phyloP scores from a whole-genome alignment of 2,113 vertebrate genomes.

The Meles meles region DNA sequence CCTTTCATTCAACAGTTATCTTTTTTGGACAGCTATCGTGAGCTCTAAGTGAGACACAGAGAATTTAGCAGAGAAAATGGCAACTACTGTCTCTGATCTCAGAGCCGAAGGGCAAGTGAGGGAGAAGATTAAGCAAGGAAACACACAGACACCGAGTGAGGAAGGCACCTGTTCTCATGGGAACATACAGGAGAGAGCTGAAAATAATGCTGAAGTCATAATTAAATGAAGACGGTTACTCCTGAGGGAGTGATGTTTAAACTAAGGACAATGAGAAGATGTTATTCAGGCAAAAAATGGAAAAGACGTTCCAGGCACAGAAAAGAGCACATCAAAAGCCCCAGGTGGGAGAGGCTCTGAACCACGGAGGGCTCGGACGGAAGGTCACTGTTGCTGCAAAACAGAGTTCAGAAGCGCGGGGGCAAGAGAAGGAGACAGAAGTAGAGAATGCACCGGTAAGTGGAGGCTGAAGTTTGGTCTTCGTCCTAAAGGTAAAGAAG shows the following conservation, averaged over 20 bases:
- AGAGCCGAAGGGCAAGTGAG: neutral
- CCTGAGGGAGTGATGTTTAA: neutral
- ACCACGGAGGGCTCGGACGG: neutral
- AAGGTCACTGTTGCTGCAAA: neutral
- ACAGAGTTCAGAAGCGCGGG: neutral
- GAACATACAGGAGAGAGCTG: neutral
- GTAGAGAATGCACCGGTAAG: neutral
- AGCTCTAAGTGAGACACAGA: neutral
- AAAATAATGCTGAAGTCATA: neutral
- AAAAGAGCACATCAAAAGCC: neutral
- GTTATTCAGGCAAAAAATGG: neutral
- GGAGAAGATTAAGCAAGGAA: neutral
- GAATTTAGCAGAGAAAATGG: neutral
- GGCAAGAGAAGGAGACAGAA: neutral
- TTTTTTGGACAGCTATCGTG: neutral
- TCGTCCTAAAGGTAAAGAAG: neutral
- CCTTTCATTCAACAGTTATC: neutral
- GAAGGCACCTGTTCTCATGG: neutral
- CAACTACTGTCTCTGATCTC: neutral
- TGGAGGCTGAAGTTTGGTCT: neutral
- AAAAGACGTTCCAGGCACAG: neutral
- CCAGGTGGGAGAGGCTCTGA: neutral
- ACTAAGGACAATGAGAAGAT: neutral
- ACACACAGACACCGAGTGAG: neutral
- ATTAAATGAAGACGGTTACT: too few species aligned